Base-by-base conservation (phyloP, 2,888 invertebrate species). In the Tenthredo scrophulariae region DNA sequence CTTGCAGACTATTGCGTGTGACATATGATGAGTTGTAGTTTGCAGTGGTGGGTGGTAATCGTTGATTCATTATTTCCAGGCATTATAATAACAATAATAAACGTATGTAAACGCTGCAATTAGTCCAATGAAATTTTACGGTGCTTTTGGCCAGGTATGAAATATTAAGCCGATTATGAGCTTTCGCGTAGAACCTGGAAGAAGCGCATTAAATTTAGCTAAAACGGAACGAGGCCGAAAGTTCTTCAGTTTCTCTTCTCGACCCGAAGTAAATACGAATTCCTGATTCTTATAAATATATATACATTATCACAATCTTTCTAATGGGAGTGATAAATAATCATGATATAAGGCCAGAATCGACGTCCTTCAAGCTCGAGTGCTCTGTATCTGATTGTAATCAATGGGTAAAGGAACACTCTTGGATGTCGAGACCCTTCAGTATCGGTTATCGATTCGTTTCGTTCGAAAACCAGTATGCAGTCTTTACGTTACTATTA, bases 381-480 rank as follows among this genome's bases (percentile, higher is more conserved):
- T 43, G 29, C 72, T 43, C 22, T 43, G 43, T n/a, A 43, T 33
- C 4, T 29, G 29, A 54, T 54, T 54, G 33, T 77, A 74, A 74
- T 43, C 43, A 74, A 74, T 74, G 40, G 72, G 13, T 9, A 15
- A 33, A 18, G 70, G 43, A 22, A 43, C 13, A 74, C 43, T 33
- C 26, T 9, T 54, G 15, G 10, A 37, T 77, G n/a, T 29, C 54
- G 29, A 77, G 54, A 50, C 13, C 15, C 29, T 54, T 54, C n/a
- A 33, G 29, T 50, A 77, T 77, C 77, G 77, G 29, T 77, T 54
- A 50, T 29, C 54, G 77, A 77, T 80, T 80, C n/a, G 5, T n/a
- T 29, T 54, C 22, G 13, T 62, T 26, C 9, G 29, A 43, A 40
- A 22, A 62, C 3, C 26, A 62, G 13, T 22, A 62, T 10, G 3